These are phyloP conservation scores for Crenichthys baileyi DNA, from an alignment of 2,797 vertebrate genomes.

Conservation along the genomic window DNA sequence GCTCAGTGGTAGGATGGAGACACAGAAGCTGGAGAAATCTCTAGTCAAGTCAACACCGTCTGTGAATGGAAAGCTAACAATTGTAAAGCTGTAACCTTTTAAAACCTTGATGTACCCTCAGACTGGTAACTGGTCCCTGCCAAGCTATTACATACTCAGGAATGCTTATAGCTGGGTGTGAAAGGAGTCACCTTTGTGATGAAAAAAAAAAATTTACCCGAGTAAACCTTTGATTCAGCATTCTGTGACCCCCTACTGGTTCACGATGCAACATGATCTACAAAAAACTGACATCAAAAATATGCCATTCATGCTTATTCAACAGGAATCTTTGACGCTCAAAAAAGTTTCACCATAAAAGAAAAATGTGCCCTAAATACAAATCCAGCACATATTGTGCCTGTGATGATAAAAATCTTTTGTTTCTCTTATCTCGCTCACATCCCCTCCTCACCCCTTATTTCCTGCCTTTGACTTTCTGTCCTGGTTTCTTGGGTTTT, in stretches of 20 bases:
- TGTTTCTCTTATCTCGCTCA: slow-evolving; percentile 17
- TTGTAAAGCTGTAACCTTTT: not conserved
- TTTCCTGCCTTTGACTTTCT: slow-evolving; percentile 1
- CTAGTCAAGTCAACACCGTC: not conserved
- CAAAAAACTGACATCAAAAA: not conserved
- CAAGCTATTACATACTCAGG: not conserved
- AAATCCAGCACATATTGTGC: not conserved
- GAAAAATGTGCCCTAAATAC: not conserved
- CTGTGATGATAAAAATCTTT: slow-evolving; percentile 1
- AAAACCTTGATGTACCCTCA: not conserved
- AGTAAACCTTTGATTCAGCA: not conserved
- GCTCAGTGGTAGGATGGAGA: too few species aligned
- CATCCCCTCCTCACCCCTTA: not conserved
- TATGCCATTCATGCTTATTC: not conserved
- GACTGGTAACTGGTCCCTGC: not conserved
- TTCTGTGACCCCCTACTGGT: not conserved
- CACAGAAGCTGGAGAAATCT: not conserved
- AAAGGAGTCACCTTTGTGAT: not conserved
- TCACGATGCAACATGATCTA: slow-evolving; percentile 7
- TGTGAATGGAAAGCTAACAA: not conserved
- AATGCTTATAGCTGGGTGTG: not conserved
- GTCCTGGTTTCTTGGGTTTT: slow-evolving; percentile 11
- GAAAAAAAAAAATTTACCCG: not conserved
- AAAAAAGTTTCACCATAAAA: not conserved
- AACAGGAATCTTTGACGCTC: slow-evolving; percentile 3